Percentiles rank a stretch among this genome's conserved stretches.
phyloP scores from a whole-genome alignment of 2,797 vertebrate genomes.

The Ispidina picta region DNA sequence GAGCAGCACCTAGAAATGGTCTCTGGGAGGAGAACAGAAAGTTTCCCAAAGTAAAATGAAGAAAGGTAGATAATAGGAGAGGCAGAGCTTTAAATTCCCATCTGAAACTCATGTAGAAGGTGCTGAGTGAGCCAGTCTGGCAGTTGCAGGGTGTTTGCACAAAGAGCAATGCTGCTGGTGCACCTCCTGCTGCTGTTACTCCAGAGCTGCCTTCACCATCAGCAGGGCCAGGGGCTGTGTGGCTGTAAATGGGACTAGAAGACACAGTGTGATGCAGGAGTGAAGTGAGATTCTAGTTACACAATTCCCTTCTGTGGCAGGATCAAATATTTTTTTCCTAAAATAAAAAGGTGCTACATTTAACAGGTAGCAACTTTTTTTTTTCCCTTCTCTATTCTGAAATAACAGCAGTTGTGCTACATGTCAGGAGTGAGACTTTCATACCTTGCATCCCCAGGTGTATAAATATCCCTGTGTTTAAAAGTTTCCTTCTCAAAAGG shows the following conservation, averaged over 20 bases:
- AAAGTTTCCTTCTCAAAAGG: neutral
- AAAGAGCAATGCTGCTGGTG: neutral
- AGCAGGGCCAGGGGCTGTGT: neutral
- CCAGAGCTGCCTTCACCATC: neutral
- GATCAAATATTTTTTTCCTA: neutral
- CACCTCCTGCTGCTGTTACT: neutral
- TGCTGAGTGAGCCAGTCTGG: neutral
- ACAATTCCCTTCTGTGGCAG: neutral
- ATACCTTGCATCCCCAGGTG: neutral
- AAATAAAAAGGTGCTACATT: neutral
- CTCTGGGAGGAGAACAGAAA: neutral
- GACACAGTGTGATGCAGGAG: neutral
- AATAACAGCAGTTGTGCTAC: neutral
- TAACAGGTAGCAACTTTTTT: neutral
- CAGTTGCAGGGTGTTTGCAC: accelerated
- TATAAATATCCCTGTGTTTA: neutral
- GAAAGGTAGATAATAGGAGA: neutral
- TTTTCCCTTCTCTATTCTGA: neutral
- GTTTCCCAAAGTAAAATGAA: neutral
- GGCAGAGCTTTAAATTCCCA: neutral
- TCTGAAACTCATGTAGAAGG: neutral
- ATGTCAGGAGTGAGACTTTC: neutral
- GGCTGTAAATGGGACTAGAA: neutral
- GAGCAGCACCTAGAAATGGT: neutral
- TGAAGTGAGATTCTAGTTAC: neutral